Conservation (phyloP, 2,888 invertebrate species). For the Gonocerus acuteangulatus region DNA sequence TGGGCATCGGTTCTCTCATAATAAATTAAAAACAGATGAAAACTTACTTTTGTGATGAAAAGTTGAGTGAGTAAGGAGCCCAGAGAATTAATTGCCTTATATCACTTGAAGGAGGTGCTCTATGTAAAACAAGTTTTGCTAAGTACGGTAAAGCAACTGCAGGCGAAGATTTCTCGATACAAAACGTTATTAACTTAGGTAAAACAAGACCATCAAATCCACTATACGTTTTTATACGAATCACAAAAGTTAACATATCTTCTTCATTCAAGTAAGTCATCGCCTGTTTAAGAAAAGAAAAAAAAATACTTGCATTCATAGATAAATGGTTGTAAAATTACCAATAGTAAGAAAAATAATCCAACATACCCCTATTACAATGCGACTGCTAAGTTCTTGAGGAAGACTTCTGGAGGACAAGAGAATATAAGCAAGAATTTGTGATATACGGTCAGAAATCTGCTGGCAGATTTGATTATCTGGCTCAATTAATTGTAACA, state of each 20-base stretch:
- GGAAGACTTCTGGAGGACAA: conserved; percentile 54
- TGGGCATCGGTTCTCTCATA: too few relatives aligned
- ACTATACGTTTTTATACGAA: conserved; percentile 35
- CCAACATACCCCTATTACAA: conserved; percentile 52
- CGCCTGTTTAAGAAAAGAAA: conserved; percentile 43
- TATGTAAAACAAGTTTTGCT: conserved; percentile 31
- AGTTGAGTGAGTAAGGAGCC: conserved; percentile 30
- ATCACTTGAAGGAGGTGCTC: conserved; percentile 28
- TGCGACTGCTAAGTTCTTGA: conserved; percentile 64
- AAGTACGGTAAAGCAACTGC: conserved; percentile 27
- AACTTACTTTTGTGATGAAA: conserved; percentile 13
- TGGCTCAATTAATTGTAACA: conserved; percentile 40
- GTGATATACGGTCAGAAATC: conserved; percentile 15
- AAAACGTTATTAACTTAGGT: conserved; percentile 53
- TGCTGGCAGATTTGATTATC: conserved; percentile 8
- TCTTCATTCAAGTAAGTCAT: conserved; percentile 29
- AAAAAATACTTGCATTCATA: conserved; percentile 48
- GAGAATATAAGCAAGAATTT: conserved; percentile 41
- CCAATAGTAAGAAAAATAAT: conserved; percentile 45
- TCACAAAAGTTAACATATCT: conserved; percentile 27
- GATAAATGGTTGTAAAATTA: conserved; percentile 41
- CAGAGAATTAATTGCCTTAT: conserved; percentile 19
- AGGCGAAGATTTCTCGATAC: conserved; percentile 23
- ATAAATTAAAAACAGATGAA: too few relatives aligned
- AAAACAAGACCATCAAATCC: conserved; percentile 57